Conservation (phyloP, 2,888 invertebrate genomes). For the Cheilosia urbana region DNA sequence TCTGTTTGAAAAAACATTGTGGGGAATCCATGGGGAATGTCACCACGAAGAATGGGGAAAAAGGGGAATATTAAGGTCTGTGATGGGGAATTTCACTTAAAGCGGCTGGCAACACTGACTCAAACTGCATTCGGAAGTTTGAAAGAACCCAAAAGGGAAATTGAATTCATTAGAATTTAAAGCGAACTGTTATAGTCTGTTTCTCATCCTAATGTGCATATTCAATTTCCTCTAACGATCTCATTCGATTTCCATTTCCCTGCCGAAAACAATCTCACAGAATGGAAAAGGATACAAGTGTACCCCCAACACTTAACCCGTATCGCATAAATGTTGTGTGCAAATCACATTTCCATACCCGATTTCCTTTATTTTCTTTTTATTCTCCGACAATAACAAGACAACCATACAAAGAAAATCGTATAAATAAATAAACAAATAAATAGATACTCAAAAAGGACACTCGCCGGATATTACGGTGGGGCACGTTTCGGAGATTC, state of each 20-base stretch:
- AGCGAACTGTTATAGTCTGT: background rate
- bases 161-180: slow-evolving; percentile 41
- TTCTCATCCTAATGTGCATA: slow-evolving; percentile 38
- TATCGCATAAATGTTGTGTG: slow-evolving; percentile 60
- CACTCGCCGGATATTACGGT: slow-evolving; percentile 57
- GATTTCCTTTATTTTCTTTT: slow-evolving; percentile 1
- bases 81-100: too few species aligned
- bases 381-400: slow-evolving; percentile 18
- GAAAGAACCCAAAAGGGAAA: background rate
- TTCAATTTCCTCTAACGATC: slow-evolving; percentile 64
- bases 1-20: too few species aligned
- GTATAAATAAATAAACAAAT: slow-evolving; percentile 63
- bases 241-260: slow-evolving; percentile 59
- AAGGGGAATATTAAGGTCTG: too few species aligned
- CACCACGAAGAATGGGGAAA: too few species aligned
- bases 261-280: slow-evolving; percentile 26
- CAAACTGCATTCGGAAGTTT: slow-evolving; percentile 18
- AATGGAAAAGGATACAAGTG: background rate
- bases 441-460: slow-evolving; percentile 61
- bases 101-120: too few species aligned
- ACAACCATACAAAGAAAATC: slow-evolving; percentile 13
- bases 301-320: slow-evolving; percentile 44
- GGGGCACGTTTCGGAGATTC: slow-evolving; percentile 63
- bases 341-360: slow-evolving; percentile 42
- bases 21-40: too few species aligned